phyloP scores from a whole-genome alignment of 2,113 vertebrate species.

The Laterallus jamaicensis region DNA sequence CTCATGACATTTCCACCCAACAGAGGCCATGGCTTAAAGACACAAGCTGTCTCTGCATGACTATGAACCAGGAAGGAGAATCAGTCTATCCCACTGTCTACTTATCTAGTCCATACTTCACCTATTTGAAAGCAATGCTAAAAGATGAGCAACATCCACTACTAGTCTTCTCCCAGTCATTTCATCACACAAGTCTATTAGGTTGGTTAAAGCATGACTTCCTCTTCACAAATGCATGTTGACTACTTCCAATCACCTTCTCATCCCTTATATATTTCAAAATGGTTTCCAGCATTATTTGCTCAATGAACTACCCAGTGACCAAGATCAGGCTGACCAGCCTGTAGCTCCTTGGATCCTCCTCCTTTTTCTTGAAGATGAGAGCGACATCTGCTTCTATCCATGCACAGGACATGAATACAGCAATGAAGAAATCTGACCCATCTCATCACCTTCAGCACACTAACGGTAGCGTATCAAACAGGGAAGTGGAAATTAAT shows the following conservation, averaged over 20 bases:
- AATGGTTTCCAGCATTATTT: background rate
- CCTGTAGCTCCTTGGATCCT: background rate
- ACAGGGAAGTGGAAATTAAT: background rate
- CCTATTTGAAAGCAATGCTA: background rate
- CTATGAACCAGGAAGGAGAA: background rate
- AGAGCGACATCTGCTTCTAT: background rate
- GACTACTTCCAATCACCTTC: background rate
- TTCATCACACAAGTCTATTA: background rate
- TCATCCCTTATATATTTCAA: background rate
- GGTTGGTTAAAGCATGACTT: background rate
- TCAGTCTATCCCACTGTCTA: background rate
- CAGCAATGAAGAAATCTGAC: background rate
- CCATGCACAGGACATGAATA: background rate
- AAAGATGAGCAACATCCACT: background rate
- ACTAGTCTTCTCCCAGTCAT: background rate
- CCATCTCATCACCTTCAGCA: background rate
- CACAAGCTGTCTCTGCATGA: background rate
- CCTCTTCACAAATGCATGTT: background rate
- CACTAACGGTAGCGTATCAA: background rate
- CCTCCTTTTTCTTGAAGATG: background rate
- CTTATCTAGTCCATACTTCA: background rate
- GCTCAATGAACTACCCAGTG: background rate
- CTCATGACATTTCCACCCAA: background rate
- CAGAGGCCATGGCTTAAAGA: background rate
- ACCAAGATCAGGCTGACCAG: background rate